Percentiles rank a stretch among this genome's conserved stretches.
Conservation (phyloP, 2,113 vertebrate species). For the Balaenoptera acutorostrata region DNA sequence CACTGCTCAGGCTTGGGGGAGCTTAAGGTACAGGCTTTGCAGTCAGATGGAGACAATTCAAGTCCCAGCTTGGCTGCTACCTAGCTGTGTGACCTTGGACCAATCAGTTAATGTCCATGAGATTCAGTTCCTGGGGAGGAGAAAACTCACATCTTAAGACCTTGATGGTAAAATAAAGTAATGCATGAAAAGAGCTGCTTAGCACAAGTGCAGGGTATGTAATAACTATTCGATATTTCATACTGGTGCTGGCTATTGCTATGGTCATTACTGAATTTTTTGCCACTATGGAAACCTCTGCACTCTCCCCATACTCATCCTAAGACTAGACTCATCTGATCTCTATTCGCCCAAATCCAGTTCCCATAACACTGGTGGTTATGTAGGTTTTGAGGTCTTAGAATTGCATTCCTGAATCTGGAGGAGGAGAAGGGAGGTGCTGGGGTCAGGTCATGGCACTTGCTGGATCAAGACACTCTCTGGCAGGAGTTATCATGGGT, state of each 20-base stretch:
- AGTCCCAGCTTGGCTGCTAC: neutral
- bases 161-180: neutral
- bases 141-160: neutral
- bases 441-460: neutral
- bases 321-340: neutral
- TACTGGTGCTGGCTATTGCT: too few species aligned
- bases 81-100: neutral
- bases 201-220: neutral
- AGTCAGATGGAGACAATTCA: neutral
- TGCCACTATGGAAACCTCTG: neutral
- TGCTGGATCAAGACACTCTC: rapidly evolving
- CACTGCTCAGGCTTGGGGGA: neutral
- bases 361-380: neutral
- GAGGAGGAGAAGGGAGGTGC: neutral
- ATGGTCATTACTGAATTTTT: neutral
- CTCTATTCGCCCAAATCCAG: neutral
- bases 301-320: neutral
- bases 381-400: neutral
- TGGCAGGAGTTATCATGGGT: neutral
- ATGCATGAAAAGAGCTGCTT: neutral
- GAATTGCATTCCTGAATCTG: neutral
- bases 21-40: neutral
- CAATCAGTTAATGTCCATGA: neutral
- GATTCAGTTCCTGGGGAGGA: neutral
- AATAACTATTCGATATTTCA: neutral